Evolutionary conservation across 2,888 invertebrate species (phyloP).

Genomic region (Hydroisotoma schaefferi): DNA sequence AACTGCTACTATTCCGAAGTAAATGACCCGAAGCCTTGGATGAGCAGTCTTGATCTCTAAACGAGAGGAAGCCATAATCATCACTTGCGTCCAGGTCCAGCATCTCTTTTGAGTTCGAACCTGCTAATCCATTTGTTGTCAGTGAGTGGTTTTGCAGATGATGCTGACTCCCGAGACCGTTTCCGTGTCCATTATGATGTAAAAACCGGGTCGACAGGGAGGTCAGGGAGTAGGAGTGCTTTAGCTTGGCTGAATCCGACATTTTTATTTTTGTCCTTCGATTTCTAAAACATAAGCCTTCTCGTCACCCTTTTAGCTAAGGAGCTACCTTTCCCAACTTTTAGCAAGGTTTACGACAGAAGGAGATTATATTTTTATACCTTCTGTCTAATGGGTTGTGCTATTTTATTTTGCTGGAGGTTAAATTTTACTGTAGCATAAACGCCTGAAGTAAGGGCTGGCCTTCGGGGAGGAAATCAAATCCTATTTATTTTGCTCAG

Average conservation of each 20-base stretch:
- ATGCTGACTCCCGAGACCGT: background rate
- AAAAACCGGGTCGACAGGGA: slow-evolving; percentile 43
- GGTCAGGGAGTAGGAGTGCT: slow-evolving; percentile 45
- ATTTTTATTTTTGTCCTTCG: slow-evolving; percentile 16
- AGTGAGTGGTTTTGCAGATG: background rate
- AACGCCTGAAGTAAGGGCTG: too few species aligned
- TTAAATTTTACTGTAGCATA: too few species aligned
- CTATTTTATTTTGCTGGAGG: too few species aligned
- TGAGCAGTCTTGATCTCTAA: slow-evolving; percentile 32
- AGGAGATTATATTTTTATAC: too few species aligned
- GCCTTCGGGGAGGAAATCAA: too few species aligned
- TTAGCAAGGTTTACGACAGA: too few species aligned
- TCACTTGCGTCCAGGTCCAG: slow-evolving; percentile 28
- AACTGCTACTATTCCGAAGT: slow-evolving; percentile 11
- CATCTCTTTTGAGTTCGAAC: too few species aligned
- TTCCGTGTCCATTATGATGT: slow-evolving; percentile 10
- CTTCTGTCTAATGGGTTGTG: too few species aligned
- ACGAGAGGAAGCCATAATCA: slow-evolving; percentile 44
- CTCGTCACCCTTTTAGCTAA: too few species aligned
- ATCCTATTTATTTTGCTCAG: too few species aligned
- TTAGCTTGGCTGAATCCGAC: slow-evolving; percentile 41
- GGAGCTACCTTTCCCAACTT: too few species aligned
- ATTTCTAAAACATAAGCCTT: background rate
- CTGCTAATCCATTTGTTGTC: background rate
- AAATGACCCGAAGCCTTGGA: slow-evolving; percentile 24